Base-by-base conservation (phyloP, 1,140 invertebrate species). In the Elymnias hypermnestra region DNA sequence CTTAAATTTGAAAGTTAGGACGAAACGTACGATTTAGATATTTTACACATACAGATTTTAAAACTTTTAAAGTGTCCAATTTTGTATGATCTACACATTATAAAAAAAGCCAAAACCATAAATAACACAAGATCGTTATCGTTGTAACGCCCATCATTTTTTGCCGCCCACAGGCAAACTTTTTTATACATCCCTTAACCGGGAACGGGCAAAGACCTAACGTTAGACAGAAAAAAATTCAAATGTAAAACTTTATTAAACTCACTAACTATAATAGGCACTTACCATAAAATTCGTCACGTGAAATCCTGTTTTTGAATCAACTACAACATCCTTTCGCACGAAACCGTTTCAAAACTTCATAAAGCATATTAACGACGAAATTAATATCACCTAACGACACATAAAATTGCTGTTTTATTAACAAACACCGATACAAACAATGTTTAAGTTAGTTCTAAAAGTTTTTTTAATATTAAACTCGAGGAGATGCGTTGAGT, bases 271-370 rank as follows among this genome's bases (percentile, higher is more conserved):
- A 41, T 18, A 36, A 10, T 26, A 5, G 3, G 2, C 19, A 55
- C 63, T 61, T 37, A 69, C 65, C 65, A 63, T 64, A 61, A 54
- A 62, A 52, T 49, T 53, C 33, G 50, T 51, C 25, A 44, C 37
- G 19, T 36, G 23, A 57, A 57, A 69, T 74, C 71, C 68, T 67
- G 56, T 69, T 64, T 56, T 33, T 40, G 25, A 39, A 17, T 5
- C 25, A 26, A 44, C 51, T 45, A 29, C 26, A 45, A 51, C 57
- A 67, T 57, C 57, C 52, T 63, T 70, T 65, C 58, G 59, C 53
- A 63, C 56, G 44, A 19, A 70, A 70, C 64, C 57, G 58, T 65
- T 62, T 62, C 40, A 44, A 54, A 58, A 55, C 47, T 50, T 28
- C 47, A 10, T 13, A 21, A 19, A 1, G 15, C 17, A n/a, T n/a